Evolutionary conservation across 1,140 invertebrate species (phyloP).

Genomic region (Diachasmimorpha longicaudata): DNA sequence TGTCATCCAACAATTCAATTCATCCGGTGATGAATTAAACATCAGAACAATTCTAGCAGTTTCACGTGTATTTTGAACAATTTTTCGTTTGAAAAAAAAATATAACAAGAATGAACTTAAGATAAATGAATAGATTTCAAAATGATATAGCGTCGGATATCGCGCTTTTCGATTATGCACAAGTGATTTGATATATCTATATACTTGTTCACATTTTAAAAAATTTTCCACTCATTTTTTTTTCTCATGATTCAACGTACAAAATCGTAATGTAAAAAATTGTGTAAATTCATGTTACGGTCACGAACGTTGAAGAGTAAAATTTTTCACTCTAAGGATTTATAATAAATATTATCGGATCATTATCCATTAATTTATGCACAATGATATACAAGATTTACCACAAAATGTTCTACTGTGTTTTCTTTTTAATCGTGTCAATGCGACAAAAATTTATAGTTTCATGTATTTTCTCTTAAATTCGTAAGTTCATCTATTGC

Average conservation of each 20-base stretch:
- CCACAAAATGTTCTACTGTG: not conserved
- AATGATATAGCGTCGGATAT: not conserved
- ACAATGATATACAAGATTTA: conserved; percentile 6
- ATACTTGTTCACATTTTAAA: not conserved
- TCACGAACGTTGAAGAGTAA: conserved; percentile 35
- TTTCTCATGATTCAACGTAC: conserved; percentile 32
- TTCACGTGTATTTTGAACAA: not conserved
- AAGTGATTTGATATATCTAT: not conserved
- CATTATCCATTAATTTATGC: not conserved
- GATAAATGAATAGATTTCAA: not conserved
- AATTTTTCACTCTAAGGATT: conserved; percentile 30
- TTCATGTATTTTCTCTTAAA: conserved; percentile 7
- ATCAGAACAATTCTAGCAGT: conserved; percentile 16
- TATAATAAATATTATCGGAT: conserved; percentile 15
- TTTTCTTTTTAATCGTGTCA: conserved; percentile 3
- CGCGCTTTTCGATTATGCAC: not conserved
- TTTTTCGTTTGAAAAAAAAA: too few species aligned
- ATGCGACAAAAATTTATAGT: not conserved
- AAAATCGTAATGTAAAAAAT: conserved; percentile 51
- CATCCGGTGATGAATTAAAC: not conserved
- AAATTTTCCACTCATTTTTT: not conserved
- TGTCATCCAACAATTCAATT: not conserved
- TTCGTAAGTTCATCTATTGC: conserved; percentile 13
- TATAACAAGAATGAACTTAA: not conserved
- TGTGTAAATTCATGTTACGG: conserved; percentile 45